Base-by-base conservation (phyloP, 2,113 vertebrate species). In the Cromileptes altivelis region DNA sequence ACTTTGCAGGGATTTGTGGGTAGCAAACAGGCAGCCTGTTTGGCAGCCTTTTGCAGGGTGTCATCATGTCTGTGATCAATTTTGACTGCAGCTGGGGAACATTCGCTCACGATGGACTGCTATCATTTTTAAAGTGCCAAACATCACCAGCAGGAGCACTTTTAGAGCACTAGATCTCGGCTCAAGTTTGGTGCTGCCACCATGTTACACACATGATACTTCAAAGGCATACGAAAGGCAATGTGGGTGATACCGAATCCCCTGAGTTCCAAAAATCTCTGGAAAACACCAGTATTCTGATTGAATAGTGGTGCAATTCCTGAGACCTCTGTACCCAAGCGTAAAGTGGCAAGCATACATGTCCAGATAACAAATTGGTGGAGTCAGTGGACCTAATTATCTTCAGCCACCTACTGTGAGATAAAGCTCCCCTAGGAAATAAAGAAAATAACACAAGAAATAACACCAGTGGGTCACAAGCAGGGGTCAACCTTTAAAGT, bases 21-120 rank as follows among this genome's bases (percentile, higher is more conserved):
- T 27, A 64, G 62, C 68, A 85, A 82, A 82, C 69, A 61, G 74
- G 42, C 74, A 25, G 72, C 63, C 47, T n/a, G 71, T 74, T 50
- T 52, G 75, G 53, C 70, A 63, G 71, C 11, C 47, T 47, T 37
- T 19, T 63, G 70, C 25, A 47, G 49, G 47, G 4, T 75, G 75
- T 76, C 52, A 23, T 77, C 37, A 30, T 47, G 55, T 63, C 15
- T 62, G 70, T 5, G 62, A 63, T 56, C 53, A 37, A 47, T 78
- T 60, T 19, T 25, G 27, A 64, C 2, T 50, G 27, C 19, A 65
- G 49, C n/a, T 33, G 52, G 15, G 15, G 4, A 58, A 53, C 18
- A 19, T 60, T 64, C 3, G 21, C 56, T 18, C 23, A 27, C 57
- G 49, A 18, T 12, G 40, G 13, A 25, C 33, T n/a, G 25, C 75